phyloP scores from a whole-genome alignment of 2,888 invertebrate species.

The Rosalia funebris region DNA sequence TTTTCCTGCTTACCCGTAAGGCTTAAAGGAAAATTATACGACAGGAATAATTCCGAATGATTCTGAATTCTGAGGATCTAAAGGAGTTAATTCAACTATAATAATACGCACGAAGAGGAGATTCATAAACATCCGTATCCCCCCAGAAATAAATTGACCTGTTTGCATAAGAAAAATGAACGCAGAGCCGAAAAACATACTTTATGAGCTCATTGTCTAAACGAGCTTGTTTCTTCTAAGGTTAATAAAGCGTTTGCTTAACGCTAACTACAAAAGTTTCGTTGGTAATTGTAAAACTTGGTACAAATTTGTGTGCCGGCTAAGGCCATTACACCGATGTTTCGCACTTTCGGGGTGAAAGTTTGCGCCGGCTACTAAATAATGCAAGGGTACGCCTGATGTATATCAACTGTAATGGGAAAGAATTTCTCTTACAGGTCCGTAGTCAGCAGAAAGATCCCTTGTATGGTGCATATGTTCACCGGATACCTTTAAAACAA shows the following conservation, averaged over 20 bases:
- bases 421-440: conserved; percentile 55
- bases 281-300: conserved; percentile 62
- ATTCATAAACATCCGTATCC: no score
- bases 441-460: conserved; percentile 52
- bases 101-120: no score
- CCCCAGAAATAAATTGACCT: no score
- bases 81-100: no score
- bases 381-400: conserved; percentile 59
- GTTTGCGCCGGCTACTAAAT: conserved; percentile 59
- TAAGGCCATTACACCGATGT: conserved; percentile 58
- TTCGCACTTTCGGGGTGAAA: conserved; percentile 60
- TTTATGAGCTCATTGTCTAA: conserved; percentile 49
- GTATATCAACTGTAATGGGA: conserved; percentile 59
- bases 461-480: conserved; percentile 44
- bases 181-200: conserved; percentile 34
- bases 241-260: conserved; percentile 56
- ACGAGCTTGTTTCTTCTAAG: conserved; percentile 48
- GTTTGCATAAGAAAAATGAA: conserved; percentile 40
- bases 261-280: conserved; percentile 60
- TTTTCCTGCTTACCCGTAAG: no score
- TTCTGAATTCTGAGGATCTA: no score
- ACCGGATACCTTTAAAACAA: conserved; percentile 6
- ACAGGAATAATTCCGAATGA: no score
- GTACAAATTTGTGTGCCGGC: conserved; percentile 59
- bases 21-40: no score